Base-by-base conservation (phyloP, 2,888 invertebrate species). In the Eilema griseolum region DNA sequence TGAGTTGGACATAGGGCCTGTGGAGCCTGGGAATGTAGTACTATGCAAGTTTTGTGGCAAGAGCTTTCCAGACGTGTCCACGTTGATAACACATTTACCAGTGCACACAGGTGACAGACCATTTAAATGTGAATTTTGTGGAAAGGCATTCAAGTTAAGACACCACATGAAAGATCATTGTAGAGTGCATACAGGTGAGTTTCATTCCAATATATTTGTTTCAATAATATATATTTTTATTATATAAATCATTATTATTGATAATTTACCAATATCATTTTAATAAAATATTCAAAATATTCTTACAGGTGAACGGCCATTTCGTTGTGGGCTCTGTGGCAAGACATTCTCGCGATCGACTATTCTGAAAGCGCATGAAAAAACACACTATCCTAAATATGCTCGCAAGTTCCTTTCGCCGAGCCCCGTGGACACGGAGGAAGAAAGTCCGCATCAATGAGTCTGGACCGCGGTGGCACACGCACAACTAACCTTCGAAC, bases 111-210 rank as follows among this genome's bases (percentile, higher is more conserved):
- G 98, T 81, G 98, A 98, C 90, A 96, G 98, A 88, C 98, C 98
- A 73, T 98, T 98, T 95, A 98, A 98, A 95, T 98, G 98, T 96
- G 98, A 98, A 93, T 98, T 98, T 95, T 98, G 98, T 94, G 98
- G 98, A 79, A 98, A 98, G 95, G 98, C 98, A 84, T 98, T 98
- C 96, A 98, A 98, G 92, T 95, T 98, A 88, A 96, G 98, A 77
- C 98, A 98, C 92, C 98, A 98, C 95, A 98, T 98, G 98, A 98
- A 98, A 95, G 98, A 98, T 95, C 98, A 98, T 92, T 98, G 98
- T 95, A 97, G 98, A 88, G 98, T 98, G 78, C 98, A 98, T 92
- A 98, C 98, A 84, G 98, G 96, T 96, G 93, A 96, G 96, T 82
- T 46, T 57, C 16, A 26, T 41, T 28, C n/a, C 24, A 28, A 16